Evolutionary conservation across 2,113 vertebrate species (phyloP).

Genomic region (Aptenodytes forsteri): DNA sequence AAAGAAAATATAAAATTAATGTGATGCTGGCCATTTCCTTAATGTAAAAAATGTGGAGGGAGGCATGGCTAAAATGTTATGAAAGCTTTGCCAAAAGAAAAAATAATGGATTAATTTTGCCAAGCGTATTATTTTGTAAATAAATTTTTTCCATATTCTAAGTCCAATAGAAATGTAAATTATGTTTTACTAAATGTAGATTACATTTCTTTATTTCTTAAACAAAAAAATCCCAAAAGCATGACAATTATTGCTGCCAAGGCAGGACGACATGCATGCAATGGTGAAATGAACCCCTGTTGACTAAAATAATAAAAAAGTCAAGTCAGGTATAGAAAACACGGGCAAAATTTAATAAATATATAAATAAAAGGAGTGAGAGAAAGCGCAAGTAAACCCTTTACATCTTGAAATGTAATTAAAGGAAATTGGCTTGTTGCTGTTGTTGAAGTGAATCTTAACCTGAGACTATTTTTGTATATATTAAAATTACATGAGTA

Average conservation of each 20-base stretch:
- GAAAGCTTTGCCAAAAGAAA: neutral
- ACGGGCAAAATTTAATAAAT: neutral
- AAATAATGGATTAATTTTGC: neutral
- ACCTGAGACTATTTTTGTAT: neutral
- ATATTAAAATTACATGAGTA: neutral
- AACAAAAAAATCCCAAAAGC: neutral
- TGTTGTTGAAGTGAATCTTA: neutral
- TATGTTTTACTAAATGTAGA: neutral
- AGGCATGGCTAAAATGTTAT: neutral
- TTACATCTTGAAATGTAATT: neutral
- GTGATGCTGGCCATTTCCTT: neutral
- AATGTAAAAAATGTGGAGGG: neutral
- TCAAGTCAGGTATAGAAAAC: neutral
- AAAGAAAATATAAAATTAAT: neutral
- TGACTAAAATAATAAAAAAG: neutral
- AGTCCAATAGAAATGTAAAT: neutral
- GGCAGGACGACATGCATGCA: neutral
- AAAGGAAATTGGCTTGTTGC: neutral
- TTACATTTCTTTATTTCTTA: neutral
- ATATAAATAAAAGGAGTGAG: neutral
- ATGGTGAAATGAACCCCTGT: neutral
- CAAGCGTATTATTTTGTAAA: neutral
- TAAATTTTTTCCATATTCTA: neutral
- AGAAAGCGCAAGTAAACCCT: neutral
- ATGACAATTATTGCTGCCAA: neutral